Conservation (phyloP, 2,888 invertebrate genomes). For the Hydroisotoma schaefferi region DNA sequence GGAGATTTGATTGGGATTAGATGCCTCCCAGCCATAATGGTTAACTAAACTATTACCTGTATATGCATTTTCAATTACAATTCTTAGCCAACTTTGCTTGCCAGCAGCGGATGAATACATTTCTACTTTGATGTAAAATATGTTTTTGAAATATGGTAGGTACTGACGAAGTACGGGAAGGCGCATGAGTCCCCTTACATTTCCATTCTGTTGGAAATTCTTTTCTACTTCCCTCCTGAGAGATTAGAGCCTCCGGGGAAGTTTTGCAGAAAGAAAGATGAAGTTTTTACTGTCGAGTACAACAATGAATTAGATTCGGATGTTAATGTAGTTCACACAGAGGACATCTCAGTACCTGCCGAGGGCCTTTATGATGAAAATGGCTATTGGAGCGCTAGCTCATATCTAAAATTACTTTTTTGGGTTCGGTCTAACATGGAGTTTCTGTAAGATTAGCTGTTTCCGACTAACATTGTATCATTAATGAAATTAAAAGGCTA, state of each 20-base stretch:
- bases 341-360: not conserved
- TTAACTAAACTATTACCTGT: not conserved
- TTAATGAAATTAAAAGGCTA: not conserved
- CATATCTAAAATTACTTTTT: slow-evolving; percentile 12
- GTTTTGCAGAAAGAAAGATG: too few relatives aligned
- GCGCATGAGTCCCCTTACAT: slow-evolving; percentile 12
- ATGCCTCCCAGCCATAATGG: slow-evolving; percentile 4
- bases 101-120: not conserved
- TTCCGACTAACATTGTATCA: not conserved
- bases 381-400: not conserved
- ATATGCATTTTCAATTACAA: not conserved
- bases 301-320: not conserved
- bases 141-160: slow-evolving; percentile 5
- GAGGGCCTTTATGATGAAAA: not conserved
- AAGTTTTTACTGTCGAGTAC: not conserved
- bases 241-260: not conserved
- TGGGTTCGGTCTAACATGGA: slow-evolving; percentile 15
- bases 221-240: slow-evolving; percentile 13
- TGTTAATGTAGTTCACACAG: not conserved
- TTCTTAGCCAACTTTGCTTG: not conserved
- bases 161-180: slow-evolving; percentile 8
- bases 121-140: not conserved
- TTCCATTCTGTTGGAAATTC: slow-evolving; percentile 6
- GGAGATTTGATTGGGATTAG: not conserved
- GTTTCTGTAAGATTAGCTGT: slow-evolving; percentile 12